These are phyloP conservation scores for rabbit (Oryctolagus cuniculus) DNA, from an alignment of 2,113 vertebrate species.

Conservation along the genomic window DNA sequence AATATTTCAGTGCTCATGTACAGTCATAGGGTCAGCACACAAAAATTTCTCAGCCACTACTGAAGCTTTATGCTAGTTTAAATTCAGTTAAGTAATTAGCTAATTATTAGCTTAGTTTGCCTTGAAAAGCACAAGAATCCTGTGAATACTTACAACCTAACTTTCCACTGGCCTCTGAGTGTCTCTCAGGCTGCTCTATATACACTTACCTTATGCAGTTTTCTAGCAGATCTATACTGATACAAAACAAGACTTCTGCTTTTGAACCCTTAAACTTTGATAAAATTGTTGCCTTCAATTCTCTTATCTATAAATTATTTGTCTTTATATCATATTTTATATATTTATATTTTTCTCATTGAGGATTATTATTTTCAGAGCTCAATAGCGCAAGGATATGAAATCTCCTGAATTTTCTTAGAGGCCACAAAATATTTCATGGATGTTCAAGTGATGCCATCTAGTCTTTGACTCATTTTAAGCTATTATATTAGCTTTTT, in stretches of 20 bases:
- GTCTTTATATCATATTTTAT: not conserved
- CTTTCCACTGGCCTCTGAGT: not conserved
- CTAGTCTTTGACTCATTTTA: not conserved
- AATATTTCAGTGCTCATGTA: too few species aligned
- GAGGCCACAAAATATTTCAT: not conserved
- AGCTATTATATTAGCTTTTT: not conserved
- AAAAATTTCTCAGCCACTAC: not conserved
- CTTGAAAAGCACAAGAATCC: not conserved
- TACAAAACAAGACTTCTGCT: not conserved
- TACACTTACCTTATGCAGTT: not conserved
- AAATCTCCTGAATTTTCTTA: constrained; percentile 3
- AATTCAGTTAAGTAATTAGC: not conserved
- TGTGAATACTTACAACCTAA: not conserved
- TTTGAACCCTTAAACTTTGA: not conserved
- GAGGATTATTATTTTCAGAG: not conserved
- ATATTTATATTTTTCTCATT: not conserved
- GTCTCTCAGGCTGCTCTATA: not conserved
- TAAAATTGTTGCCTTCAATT: not conserved
- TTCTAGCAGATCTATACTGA: not conserved
- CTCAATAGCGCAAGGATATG: not conserved
- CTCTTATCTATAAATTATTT: not conserved
- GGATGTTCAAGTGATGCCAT: not conserved
- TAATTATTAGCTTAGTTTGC: constrained; percentile 14
- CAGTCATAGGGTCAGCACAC: too few species aligned
- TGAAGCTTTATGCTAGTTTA: not conserved